phyloP scores from a whole-genome alignment of 2,797 vertebrate species.

The Ptychadena robeensis region DNA sequence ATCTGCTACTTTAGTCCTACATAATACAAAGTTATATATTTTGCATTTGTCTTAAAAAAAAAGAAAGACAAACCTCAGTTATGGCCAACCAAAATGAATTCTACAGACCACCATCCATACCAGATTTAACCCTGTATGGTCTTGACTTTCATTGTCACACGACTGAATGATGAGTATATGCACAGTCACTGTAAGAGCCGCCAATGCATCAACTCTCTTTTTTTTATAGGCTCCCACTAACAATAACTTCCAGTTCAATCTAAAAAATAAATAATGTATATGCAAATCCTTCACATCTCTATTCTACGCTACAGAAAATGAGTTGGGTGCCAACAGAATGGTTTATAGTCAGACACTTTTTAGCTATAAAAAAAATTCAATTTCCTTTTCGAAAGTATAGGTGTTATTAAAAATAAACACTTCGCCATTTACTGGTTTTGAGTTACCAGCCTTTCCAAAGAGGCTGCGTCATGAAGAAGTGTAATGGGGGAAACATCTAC shows the following conservation, averaged over 20 bases:
- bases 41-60: not conserved
- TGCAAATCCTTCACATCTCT: conserved; percentile 57
- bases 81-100: not conserved
- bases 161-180: not conserved
- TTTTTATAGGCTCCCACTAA: conserved; percentile 10
- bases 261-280: conserved; percentile 55
- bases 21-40: not conserved
- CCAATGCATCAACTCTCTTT: conserved; percentile 14
- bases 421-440: conserved; percentile 58
- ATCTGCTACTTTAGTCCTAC: not conserved
- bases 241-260: conserved; percentile 50
- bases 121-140: not conserved
- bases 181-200: conserved; percentile 9
- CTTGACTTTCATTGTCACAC: not conserved
- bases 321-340: conserved; percentile 57
- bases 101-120: not conserved
- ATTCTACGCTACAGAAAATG: conserved; percentile 48
- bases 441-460: conserved; percentile 54
- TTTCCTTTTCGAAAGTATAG: conserved; percentile 62
- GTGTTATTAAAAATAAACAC: conserved; percentile 63
- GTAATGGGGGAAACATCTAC: conserved; percentile 53
- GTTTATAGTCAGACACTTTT: conserved; percentile 60
- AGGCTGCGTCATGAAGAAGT: conserved; percentile 53
- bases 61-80: not conserved
- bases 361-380: conserved; percentile 63